Evolutionary conservation across 2,797 vertebrate species (phyloP).

Genomic region (Trachurus trachurus): DNA sequence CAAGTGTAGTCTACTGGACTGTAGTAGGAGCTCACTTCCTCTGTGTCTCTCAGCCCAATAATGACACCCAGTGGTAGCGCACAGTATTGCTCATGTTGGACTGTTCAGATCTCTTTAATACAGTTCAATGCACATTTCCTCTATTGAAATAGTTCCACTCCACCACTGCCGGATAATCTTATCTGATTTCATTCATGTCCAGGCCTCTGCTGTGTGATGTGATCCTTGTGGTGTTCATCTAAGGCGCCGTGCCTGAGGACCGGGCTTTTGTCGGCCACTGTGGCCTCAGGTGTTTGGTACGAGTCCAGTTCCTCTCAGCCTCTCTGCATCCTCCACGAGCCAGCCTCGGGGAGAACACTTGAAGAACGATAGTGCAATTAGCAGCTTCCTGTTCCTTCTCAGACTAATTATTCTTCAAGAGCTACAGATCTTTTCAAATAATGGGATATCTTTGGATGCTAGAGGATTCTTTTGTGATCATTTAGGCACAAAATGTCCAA

Average conservation of each 20-base stretch:
- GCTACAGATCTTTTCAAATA: slow-evolving; percentile 34
- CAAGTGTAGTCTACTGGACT: slow-evolving; percentile 8
- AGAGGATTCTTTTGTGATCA: slow-evolving; percentile 17
- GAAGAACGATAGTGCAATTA: slow-evolving; percentile 56
- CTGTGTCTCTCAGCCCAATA: slow-evolving; percentile 61
- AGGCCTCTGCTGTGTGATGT: slow-evolving; percentile 38
- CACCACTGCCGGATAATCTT: slow-evolving; percentile 38
- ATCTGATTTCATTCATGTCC: slow-evolving; percentile 36
- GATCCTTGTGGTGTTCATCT: slow-evolving; percentile 40
- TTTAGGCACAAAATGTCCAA: slow-evolving; percentile 4
- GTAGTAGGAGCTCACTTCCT: background rate
- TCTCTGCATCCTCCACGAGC: slow-evolving; percentile 42
- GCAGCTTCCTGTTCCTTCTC: slow-evolving; percentile 44
- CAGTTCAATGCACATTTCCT: slow-evolving; percentile 29
- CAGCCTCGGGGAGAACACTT: slow-evolving; percentile 52
- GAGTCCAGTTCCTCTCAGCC: slow-evolving; percentile 63
- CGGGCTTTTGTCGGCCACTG: slow-evolving; percentile 37
- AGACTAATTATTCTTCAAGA: slow-evolving; percentile 49
- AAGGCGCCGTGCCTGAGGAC: slow-evolving; percentile 32
- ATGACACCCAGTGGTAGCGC: slow-evolving; percentile 76
- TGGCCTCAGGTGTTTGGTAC: slow-evolving; percentile 78
- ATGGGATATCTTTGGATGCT: slow-evolving; percentile 24
- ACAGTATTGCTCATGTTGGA: slow-evolving; percentile 33
- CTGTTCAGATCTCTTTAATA: slow-evolving; percentile 25
- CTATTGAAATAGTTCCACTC: slow-evolving; percentile 32